phyloP scores from a whole-genome alignment of 2,888 invertebrate genomes.

The Volucella inflata region DNA sequence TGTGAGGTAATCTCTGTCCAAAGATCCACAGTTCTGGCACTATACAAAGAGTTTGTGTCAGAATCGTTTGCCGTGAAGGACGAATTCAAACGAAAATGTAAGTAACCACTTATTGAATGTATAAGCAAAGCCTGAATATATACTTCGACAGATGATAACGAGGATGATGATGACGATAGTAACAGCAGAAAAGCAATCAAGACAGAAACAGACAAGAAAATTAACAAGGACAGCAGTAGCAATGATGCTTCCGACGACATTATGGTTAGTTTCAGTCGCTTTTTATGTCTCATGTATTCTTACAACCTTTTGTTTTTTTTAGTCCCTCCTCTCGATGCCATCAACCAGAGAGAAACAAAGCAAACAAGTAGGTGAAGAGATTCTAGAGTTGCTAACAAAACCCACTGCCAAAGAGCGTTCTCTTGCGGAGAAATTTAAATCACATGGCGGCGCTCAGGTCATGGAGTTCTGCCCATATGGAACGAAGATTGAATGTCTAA shows the following conservation, averaged over 20 bases:
- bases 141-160: constrained; percentile 81
- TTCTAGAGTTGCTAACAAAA: constrained; percentile 95
- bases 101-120: constrained; percentile 76
- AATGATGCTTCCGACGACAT: constrained; percentile 87
- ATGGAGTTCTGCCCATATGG: constrained; percentile 99
- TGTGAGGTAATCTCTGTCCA: constrained; percentile 83
- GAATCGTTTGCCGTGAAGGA: constrained; percentile 83
- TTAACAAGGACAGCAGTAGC: constrained; percentile 79
- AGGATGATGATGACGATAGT: constrained; percentile 78
- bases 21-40: constrained; percentile 79
- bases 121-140: neutral
- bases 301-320: constrained; percentile 25
- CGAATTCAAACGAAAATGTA: constrained; percentile 84
- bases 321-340: constrained; percentile 85
- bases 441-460: constrained; percentile 96
- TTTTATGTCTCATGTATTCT: constrained; percentile 11
- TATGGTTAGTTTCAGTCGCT: constrained; percentile 83
- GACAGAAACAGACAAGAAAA: constrained; percentile 76
- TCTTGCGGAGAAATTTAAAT: constrained; percentile 97
- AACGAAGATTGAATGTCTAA: constrained; percentile 93
- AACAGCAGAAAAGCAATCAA: constrained; percentile 78
- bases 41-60: constrained; percentile 81
- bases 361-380: constrained; percentile 97
- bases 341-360: constrained; percentile 97
- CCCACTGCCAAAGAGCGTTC: constrained; percentile 98